Base-by-base conservation (phyloP, 1,140 invertebrate genomes). In the Drosophila sturtevanti region DNA sequence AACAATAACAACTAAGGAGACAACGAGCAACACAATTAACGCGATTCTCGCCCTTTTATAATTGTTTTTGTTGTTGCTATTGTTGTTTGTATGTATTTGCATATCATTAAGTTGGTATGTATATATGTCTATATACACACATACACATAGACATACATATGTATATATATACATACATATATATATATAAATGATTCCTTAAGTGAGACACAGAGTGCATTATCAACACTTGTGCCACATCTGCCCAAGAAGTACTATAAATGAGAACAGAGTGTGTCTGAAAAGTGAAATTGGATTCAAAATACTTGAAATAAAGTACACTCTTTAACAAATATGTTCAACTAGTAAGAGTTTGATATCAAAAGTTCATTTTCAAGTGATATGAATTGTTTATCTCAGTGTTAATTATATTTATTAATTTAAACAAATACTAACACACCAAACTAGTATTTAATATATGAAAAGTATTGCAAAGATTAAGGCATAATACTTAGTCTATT, bases 31-130 rank as follows among this genome's bases (percentile, higher is more conserved):
- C 66, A 76, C 79, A 87, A 87, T 87, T 89, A 89, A 87, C 75
- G 60, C 22, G 22, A 54, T 58, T 61, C 61, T 70, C 59, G 64
- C 69, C 59, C 61, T 60, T 21, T 64, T 70, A 48, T 48, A 48
- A 48, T 48, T 48, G 68, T 68, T 73, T 51, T 59, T 37, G 63
- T 62, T 81, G 63, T 60, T 34, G 27, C 44, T 58, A 52, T 21
- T 38, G 75, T 52, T 86, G 81, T 81, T 81, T 89, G 68, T 77
- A 65, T 71, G 75, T 87, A 82, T 87, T 87, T 89, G 82, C 82
- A 87, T 87, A 89, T 82, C 84, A 87, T 87, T 87, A 89, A 79
- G 76, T 64, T 51, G 22, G 66, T 66, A 68, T 35, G n/a, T 41
- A 21, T 48, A 75, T 74, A 21, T 21, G 18, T 44, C 18, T 10